Base-by-base conservation (phyloP, 2,888 invertebrate genomes). In the Brenthis hecate region DNA sequence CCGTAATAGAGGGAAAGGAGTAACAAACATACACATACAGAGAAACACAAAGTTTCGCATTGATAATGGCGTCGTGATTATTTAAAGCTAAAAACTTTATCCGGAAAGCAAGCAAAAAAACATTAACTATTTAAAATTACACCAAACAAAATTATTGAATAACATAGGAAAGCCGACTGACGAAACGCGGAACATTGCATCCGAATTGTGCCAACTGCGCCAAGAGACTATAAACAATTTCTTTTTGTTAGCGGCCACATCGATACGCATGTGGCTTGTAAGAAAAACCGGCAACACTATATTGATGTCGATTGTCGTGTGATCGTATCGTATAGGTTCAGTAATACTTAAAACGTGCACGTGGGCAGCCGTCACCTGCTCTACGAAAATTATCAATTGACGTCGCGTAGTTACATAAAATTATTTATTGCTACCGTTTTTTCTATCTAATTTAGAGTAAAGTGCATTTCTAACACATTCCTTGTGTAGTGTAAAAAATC, bases 321-420 rank as follows among this genome's bases (percentile, higher is more conserved):
- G 64, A 51, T 60, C 47, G 63, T 68, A 60, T 69, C 62, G 55
- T 58, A 56, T 56, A 55, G 55, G 56, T 69, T 85, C 83, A 91
- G 91, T 90, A 80, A 76, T 75, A 80, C 81, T 80, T 80, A 75
- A 79, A 70, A 76, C 76, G 81, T 78, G 85, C 83, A 81, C 81
- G 79, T 72, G 80, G 76, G 76, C 74, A 70, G 78, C 83, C 87
- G 86, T 80, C 71, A 74, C 69, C 68, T 55, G 69, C 19, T 51
- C 48, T 14, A 68, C 61, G 14, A 67, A 48, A 67, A 60, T 57
- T 54, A 54, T 61, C 57, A 60, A 32, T 67, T 62, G 62, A 63
- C 67, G 72, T 72, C 67, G 71, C 66, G 66, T 51, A 85, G 86
- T 78, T 79, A 78, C 72, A 75, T 75, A 76, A 73, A 76, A 77